A percentile compares a stretch with the other conserved stretches of the same genome.
Evolutionary conservation across 2,113 vertebrate genomes (phyloP).

Genomic region (Empidonax traillii): DNA sequence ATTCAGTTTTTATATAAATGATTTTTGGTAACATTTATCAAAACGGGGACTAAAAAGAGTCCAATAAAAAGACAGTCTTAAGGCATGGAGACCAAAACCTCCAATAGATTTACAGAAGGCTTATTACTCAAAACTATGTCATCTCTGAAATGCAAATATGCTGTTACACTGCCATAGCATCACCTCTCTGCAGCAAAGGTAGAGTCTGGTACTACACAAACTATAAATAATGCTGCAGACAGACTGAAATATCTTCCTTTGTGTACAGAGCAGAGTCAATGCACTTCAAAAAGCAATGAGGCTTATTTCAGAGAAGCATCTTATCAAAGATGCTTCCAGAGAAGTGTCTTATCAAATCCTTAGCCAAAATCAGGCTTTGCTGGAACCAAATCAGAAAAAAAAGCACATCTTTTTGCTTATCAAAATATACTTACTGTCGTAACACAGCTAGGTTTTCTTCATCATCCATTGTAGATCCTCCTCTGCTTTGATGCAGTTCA

Average conservation of each 20-base stretch:
- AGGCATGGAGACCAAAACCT: background rate
- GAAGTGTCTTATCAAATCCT: background rate
- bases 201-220: background rate
- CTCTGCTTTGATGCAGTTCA: slow-evolving; percentile 78
- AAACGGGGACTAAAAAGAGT: background rate
- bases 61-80: background rate
- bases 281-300: background rate
- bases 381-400: background rate
- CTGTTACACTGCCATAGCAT: background rate
- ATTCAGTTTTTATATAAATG: background rate
- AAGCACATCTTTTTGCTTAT: background rate
- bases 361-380: background rate
- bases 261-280: background rate
- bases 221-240: background rate
- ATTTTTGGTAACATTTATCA: background rate
- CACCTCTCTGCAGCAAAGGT: background rate
- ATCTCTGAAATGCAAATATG: background rate
- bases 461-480: slow-evolving; percentile 86
- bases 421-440: slow-evolving; percentile 80
- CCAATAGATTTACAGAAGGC: accelerated
- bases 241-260: background rate
- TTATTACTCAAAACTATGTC: background rate
- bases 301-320: background rate
- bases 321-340: background rate
- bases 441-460: slow-evolving; percentile 94